Conservation (phyloP, 2,113 vertebrate genomes). For the Tragelaphus scriptus region DNA sequence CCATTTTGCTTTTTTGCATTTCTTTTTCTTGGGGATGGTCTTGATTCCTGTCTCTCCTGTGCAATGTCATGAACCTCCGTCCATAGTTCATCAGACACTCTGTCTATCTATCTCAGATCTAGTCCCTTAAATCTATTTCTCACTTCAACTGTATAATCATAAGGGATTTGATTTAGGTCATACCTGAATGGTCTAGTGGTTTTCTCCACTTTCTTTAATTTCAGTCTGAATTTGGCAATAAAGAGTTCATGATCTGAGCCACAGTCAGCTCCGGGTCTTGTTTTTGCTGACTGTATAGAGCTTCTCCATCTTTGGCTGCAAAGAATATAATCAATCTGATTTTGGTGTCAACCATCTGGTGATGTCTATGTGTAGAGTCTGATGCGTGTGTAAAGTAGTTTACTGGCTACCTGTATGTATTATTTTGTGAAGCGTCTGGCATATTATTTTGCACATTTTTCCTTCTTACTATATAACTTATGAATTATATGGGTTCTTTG, state of each 20-base stretch:
- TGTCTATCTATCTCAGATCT: no score
- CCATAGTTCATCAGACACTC: no score
- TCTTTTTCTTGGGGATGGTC: no score
- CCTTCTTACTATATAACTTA: neutral
- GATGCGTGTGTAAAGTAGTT: neutral
- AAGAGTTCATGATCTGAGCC: neutral
- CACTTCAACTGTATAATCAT: neutral
- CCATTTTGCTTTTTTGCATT: no score
- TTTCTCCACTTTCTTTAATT: neutral
- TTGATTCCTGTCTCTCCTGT: no score
- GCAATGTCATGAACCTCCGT: no score
- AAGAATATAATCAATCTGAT: neutral
- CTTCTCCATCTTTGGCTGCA: neutral
- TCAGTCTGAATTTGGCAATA: neutral
- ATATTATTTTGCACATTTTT: neutral
- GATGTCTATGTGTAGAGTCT: neutral
- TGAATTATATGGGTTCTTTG: neutral
- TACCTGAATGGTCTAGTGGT: neutral
- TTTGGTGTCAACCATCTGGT: neutral
- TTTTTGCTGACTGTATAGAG: neutral
- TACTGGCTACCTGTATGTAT: neutral
- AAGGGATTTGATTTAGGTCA: neutral
- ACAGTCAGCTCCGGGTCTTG: neutral
- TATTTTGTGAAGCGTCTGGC: neutral
- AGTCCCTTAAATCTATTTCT: no score